Evolutionary conservation across 92 coral and sea anemone species (phyloP).

Genomic region (Porites lobata): DNA sequence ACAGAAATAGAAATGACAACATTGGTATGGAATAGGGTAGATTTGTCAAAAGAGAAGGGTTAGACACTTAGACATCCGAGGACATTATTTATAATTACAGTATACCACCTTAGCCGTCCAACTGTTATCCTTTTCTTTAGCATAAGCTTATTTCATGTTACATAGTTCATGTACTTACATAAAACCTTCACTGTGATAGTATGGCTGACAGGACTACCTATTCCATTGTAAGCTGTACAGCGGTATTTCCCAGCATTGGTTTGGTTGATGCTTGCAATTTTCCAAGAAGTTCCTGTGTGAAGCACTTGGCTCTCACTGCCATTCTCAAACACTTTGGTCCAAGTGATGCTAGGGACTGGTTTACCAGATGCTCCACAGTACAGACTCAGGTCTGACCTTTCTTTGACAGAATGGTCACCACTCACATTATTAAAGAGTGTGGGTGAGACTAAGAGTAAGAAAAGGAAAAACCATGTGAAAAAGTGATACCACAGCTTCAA

Average conservation of each 20-base stretch:
- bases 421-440: background rate
- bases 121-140: too few relatives aligned
- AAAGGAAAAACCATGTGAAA: too few relatives aligned
- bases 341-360: conserved; percentile 3
- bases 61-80: too few relatives aligned
- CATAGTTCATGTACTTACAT: background rate
- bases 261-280: background rate
- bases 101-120: too few relatives aligned
- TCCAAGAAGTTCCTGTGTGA: background rate
- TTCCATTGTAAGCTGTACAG: conserved; percentile 4
- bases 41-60: too few relatives aligned
- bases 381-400: background rate
- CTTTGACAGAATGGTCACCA: background rate
- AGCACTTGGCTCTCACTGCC: background rate
- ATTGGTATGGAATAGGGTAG: too few relatives aligned
- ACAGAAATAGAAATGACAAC: too few relatives aligned
- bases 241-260: background rate
- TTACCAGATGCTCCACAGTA: background rate
- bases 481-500: too few relatives aligned
- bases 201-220: background rate
- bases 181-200: background rate
- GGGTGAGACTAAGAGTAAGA: background rate
- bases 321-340: conserved; percentile 1
- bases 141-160: too few relatives aligned
- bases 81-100: too few relatives aligned